Percentiles rank a stretch among this genome's conserved stretches.
Conservation (phyloP, 2,888 invertebrate species). For the Hoplodrina ambigua region DNA sequence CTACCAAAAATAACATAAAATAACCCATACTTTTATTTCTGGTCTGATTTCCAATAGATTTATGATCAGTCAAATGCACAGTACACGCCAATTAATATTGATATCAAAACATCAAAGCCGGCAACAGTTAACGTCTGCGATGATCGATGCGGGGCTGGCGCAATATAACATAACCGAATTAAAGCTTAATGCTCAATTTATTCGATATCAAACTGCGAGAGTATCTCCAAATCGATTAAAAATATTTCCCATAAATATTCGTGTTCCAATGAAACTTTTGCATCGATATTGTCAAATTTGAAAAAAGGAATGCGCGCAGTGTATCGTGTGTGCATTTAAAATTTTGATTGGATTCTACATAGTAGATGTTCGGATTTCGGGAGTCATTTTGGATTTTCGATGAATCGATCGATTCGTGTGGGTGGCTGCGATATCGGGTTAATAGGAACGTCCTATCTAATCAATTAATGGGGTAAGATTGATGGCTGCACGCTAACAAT, state of each 20-base stretch:
- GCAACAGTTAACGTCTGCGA: constrained; percentile 72
- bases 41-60: constrained; percentile 65
- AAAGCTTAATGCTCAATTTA: constrained; percentile 68
- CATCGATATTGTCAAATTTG: not conserved
- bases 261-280: constrained; percentile 37
- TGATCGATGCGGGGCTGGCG: constrained; percentile 77
- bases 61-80: constrained; percentile 73
- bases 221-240: constrained; percentile 12
- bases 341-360: constrained; percentile 27
- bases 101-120: constrained; percentile 78
- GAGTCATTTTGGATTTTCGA: constrained; percentile 47
- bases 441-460: constrained; percentile 81
- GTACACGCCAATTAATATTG: constrained; percentile 77
- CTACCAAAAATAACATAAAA: constrained; percentile 8
- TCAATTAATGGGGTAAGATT: constrained; percentile 85
- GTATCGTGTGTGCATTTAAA: constrained; percentile 22
- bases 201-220: constrained; percentile 53
- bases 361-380: constrained; percentile 35
- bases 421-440: constrained; percentile 78
- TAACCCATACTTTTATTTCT: constrained; percentile 26
- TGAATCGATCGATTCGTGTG: constrained; percentile 67
- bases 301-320: constrained; percentile 35
- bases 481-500: constrained; percentile 79
- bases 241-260: constrained; percentile 16
- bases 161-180: constrained; percentile 71